Base-by-base conservation (phyloP, 2,888 invertebrate species). In the Drosophila rellima region DNA sequence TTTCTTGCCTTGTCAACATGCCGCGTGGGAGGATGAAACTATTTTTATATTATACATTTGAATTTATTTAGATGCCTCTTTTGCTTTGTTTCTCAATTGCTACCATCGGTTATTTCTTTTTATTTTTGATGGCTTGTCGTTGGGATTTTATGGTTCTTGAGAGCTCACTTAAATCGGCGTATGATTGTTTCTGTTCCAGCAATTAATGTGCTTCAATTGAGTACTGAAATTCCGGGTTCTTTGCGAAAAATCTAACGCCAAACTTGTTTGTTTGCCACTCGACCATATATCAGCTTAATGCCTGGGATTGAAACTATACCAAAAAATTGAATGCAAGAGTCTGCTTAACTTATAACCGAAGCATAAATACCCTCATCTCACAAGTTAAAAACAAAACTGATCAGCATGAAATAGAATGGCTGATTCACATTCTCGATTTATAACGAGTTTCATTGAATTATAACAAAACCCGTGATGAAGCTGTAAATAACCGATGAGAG, bases 171-270 rank as follows among this genome's bases (percentile, higher is more conserved):
- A 62, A 61, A 57, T 47, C 47, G 44, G 59, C 33, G 20, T 59
- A 68, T 55, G 72, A 67, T 56, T 59, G 60, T 47, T 51, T 69
- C 54, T 71, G 50, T 45, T 47, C 50, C 37, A 35, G 31, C 51
- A 33, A 80, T 70, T 77, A 52, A 74, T 82, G 83, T 77, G 68
- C 70, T 88, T 86, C 66, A 74, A 44, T 67, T 64, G 45, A 70
- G 65, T 37, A 51, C 51, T 66, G 39, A 62, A 77, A 88, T 88
- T 83, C 88, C 83, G 87, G 88, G 84, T 83, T 78, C 60, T 54
- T 66, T 35, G 56, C 54, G 17, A 70, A 79, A 40, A 69, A 64
- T 65, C 56, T 47, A 65, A 50, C 20, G 48, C 15, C 39, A 56
- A 59, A 62, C 37, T 66, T 57, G 61, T 79, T 77, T 77, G 56